Evolutionary conservation across 2,888 invertebrate species (phyloP).

Genomic region (Cyrtodaria siliqua): DNA sequence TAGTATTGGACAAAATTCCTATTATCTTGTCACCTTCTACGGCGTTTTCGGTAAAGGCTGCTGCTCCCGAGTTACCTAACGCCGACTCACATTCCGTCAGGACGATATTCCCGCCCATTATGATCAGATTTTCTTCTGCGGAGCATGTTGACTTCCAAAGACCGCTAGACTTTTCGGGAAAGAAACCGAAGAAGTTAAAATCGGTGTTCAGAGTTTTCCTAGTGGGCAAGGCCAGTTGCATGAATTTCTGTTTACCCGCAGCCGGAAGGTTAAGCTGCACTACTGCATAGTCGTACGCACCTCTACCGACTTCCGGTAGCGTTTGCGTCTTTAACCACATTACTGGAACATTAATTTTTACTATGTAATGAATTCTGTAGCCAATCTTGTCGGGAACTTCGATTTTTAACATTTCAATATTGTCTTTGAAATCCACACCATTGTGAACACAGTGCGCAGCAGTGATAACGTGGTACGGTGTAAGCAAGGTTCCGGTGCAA

Average conservation of each 20-base stretch:
- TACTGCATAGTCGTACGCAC: slow-evolving; percentile 80
- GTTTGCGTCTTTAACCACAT: slow-evolving; percentile 68
- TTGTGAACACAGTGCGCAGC: slow-evolving; percentile 84
- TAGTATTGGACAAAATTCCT: slow-evolving; percentile 79
- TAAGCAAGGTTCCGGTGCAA: slow-evolving; percentile 81
- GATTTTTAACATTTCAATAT: slow-evolving; percentile 78
- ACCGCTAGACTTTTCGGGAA: slow-evolving; percentile 42
- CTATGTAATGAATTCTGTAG: slow-evolving; percentile 75
- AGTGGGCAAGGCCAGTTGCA: slow-evolving; percentile 72
- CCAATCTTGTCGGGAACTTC: slow-evolving; percentile 77
- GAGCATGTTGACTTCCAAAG: slow-evolving; percentile 76
- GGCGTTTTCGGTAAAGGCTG: slow-evolving; percentile 73
- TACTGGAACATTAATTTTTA: slow-evolving; percentile 75
- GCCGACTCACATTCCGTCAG: slow-evolving; percentile 78
- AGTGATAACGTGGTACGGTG: slow-evolving; percentile 79
- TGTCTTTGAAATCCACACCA: slow-evolving; percentile 72
- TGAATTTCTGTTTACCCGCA: slow-evolving; percentile 73
- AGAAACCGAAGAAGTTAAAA: slow-evolving; percentile 78
- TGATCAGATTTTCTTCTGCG: slow-evolving; percentile 63
- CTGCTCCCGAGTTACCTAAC: slow-evolving; percentile 80
- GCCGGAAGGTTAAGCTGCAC: slow-evolving; percentile 76
- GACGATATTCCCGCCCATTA: slow-evolving; percentile 73
- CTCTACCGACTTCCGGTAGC: slow-evolving; percentile 58
- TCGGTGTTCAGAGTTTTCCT: slow-evolving; percentile 67
- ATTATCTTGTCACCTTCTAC: slow-evolving; percentile 73